Evolutionary conservation across 2,888 invertebrate genomes (phyloP).

Genomic region (Morpho helenor): DNA sequence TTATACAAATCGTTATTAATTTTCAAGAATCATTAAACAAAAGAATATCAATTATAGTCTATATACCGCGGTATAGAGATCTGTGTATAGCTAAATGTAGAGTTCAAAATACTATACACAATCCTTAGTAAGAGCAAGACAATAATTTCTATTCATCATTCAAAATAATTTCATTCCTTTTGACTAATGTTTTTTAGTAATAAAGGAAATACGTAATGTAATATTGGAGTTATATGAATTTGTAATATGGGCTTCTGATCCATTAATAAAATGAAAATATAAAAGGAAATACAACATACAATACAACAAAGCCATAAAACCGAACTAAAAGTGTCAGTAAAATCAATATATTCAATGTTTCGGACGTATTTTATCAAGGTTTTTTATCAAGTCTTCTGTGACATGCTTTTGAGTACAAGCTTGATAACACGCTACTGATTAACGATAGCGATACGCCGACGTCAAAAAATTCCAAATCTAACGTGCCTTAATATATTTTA

Average conservation of each 20-base stretch:
- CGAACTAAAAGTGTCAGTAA: constrained; percentile 35
- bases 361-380: constrained; percentile 51
- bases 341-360: constrained; percentile 66
- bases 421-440: constrained; percentile 67
- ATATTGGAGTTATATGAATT: constrained; percentile 5
- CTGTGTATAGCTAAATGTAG: no score
- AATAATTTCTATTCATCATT: no score
- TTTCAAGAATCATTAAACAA: no score
- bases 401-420: constrained; percentile 44
- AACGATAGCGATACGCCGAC: constrained; percentile 41
- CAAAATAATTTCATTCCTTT: no score
- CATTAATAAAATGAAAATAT: constrained; percentile 27
- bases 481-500: constrained; percentile 20
- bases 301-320: constrained; percentile 28
- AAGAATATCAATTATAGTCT: no score
- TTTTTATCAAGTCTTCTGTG: constrained; percentile 57
- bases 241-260: constrained; percentile 13
- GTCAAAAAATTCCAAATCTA: constrained; percentile 21
- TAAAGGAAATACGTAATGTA: constrained; percentile 3
- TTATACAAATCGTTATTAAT: no score
- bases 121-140: no score
- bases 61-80: no score
- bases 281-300: constrained; percentile 26
- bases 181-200: background rate
- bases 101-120: no score